Conservation (phyloP, 2,113 vertebrate species). For the Cyprinus carpio region DNA sequence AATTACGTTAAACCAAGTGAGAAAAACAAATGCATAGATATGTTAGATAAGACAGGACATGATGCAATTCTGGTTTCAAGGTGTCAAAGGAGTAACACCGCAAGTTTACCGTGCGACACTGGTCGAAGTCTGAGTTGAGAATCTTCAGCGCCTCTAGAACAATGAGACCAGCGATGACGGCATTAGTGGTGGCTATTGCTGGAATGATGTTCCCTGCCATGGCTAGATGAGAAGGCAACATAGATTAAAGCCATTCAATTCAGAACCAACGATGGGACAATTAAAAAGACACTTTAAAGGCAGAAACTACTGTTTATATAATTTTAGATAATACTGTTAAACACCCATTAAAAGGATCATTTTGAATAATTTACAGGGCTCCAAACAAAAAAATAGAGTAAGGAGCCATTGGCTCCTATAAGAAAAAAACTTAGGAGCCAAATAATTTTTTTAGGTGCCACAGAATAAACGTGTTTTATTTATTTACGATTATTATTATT, state of each 20-base stretch:
- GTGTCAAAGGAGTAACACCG: not conserved
- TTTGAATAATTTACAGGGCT: not conserved
- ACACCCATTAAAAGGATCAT: not conserved
- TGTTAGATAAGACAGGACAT: not conserved
- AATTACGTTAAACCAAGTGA: not conserved
- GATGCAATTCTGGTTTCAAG: not conserved
- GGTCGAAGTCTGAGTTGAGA: slow-evolving; percentile 88
- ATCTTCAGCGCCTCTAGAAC: slow-evolving; percentile 94
- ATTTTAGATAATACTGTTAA: not conserved
- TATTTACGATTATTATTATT: too few species aligned
- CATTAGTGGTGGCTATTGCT: slow-evolving; percentile 98
- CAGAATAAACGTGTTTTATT: too few species aligned
- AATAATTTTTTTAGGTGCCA: too few species aligned
- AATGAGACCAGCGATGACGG: slow-evolving; percentile 94
- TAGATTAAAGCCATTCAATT: not conserved
- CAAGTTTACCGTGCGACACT: slow-evolving; percentile 88
- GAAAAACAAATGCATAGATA: not conserved
- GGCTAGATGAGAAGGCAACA: slow-evolving; percentile 71
- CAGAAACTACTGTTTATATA: not conserved
- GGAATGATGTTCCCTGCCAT: slow-evolving; percentile 99
- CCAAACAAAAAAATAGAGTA: too few species aligned
- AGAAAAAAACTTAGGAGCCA: too few species aligned
- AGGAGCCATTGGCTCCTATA: too few species aligned
- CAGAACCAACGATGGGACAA: not conserved
- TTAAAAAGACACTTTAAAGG: too few species aligned